A percentile compares a stretch with the other conserved stretches of the same genome.
Conservation (phyloP, 30 jellyfish, hydroid and myxozoan species). For the Aurelia sp. region DNA sequence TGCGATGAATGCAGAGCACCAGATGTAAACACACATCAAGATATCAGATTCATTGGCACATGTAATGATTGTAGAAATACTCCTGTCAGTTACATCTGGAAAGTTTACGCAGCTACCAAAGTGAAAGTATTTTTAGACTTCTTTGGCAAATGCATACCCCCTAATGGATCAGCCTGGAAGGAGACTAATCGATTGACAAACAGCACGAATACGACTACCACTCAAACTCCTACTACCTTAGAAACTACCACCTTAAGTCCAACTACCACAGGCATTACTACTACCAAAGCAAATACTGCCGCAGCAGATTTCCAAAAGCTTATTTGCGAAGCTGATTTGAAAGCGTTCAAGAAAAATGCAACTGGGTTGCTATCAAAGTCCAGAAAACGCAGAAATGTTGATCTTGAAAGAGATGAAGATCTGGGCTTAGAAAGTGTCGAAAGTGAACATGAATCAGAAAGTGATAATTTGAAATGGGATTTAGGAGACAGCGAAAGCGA, state of each 20-base stretch:
- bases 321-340: constrained; percentile 30
- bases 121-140: constrained; percentile 24
- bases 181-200: not conserved
- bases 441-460: not conserved
- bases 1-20: constrained; percentile 41
- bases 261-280: not conserved
- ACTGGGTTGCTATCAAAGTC: constrained; percentile 1
- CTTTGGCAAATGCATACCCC: constrained; percentile 47
- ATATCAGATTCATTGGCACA: constrained; percentile 7
- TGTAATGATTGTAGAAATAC: constrained; percentile 42
- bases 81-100: constrained; percentile 46
- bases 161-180: constrained; percentile 73
- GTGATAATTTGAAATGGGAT: not conserved
- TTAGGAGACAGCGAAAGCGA: no score
- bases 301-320: constrained; percentile 18
- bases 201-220: constrained; percentile 29
- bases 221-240: constrained; percentile 19
- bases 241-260: constrained; percentile 16
- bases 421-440: not conserved
- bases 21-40: constrained; percentile 56
- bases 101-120: constrained; percentile 16
- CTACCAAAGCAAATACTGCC: not conserved
- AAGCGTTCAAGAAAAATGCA: not conserved
- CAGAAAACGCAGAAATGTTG: constrained; percentile 1
- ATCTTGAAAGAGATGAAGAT: not conserved